These are phyloP conservation scores for Enteromius anoplus DNA, from an alignment of 2,797 vertebrate species.

Conservation along the genomic window DNA sequence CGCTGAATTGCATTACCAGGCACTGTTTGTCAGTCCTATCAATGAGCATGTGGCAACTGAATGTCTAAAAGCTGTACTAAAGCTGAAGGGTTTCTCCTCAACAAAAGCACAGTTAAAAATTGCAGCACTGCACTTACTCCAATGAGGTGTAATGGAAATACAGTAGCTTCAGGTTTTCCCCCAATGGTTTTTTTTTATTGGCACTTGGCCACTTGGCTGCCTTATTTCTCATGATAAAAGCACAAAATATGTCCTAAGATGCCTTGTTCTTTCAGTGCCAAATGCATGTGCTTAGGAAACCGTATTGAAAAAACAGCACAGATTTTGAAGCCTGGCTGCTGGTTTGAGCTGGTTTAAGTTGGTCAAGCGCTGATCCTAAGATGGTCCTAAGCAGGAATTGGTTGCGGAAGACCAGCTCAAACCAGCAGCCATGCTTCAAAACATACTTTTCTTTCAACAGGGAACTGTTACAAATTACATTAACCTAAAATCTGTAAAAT, in stretches of 20 bases:
- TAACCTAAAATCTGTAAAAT: not conserved
- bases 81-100: slow-evolving; percentile 47
- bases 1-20: slow-evolving; percentile 61
- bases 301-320: too few relatives aligned
- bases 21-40: slow-evolving; percentile 55
- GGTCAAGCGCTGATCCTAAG: too few relatives aligned
- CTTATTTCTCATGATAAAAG: slow-evolving; percentile 28
- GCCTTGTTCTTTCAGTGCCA: not conserved
- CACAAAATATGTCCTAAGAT: not conserved
- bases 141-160: slow-evolving; percentile 55
- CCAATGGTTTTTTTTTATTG: slow-evolving; percentile 46
- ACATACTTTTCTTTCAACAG: too few relatives aligned
- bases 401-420: too few relatives aligned
- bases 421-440: too few relatives aligned
- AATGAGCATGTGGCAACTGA: slow-evolving; percentile 42
- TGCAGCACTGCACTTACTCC: slow-evolving; percentile 46
- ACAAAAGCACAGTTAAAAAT: slow-evolving; percentile 41
- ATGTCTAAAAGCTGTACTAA: slow-evolving; percentile 16
- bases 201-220: slow-evolving; percentile 50
- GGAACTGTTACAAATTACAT: not conserved
- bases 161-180: slow-evolving; percentile 51
- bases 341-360: too few relatives aligned
- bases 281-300: not conserved
- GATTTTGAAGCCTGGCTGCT: too few relatives aligned
- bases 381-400: too few relatives aligned